Conservation (phyloP, 2,888 invertebrate species). For the Apamea anceps region DNA sequence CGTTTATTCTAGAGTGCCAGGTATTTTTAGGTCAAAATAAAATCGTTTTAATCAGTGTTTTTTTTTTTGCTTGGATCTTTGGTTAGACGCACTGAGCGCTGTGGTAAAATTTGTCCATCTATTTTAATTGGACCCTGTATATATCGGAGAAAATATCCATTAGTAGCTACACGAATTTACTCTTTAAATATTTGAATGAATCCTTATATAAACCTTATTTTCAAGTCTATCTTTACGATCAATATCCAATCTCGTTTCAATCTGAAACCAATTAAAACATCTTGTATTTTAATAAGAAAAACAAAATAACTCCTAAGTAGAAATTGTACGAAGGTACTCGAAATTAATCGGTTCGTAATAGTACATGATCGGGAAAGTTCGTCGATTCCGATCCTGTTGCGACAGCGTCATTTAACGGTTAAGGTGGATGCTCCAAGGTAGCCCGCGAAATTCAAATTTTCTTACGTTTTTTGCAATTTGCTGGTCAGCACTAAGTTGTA, state of each 20-base stretch:
- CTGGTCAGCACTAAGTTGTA: too few species aligned
- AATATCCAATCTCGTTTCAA: slow-evolving; percentile 29
- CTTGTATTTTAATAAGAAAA: slow-evolving; percentile 36
- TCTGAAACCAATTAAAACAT: slow-evolving; percentile 49
- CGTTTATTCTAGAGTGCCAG: too few species aligned
- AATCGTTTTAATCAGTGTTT: too few species aligned
- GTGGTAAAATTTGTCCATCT: too few species aligned
- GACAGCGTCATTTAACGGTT: not conserved
- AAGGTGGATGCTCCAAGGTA: too few species aligned
- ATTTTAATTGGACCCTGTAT: too few species aligned
- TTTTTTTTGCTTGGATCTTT: too few species aligned
- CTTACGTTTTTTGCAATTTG: too few species aligned
- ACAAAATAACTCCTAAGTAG: slow-evolving; percentile 30
- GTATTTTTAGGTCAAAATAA: too few species aligned
- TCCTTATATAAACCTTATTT: not conserved
- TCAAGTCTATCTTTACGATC: slow-evolving; percentile 12
- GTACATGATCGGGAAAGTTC: slow-evolving; percentile 38
- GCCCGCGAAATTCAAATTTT: too few species aligned
- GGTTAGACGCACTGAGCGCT: too few species aligned
- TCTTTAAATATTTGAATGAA: slow-evolving; percentile 9
- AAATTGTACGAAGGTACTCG: slow-evolving; percentile 17
- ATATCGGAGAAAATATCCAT: not conserved
- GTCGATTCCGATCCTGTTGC: not conserved
- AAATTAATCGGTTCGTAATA: slow-evolving; percentile 35
- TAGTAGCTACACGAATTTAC: not conserved